Percentiles rank a stretch among this genome's conserved stretches.
Evolutionary conservation across 2,113 vertebrate species (phyloP).

Genomic region (Corydoras maculifer): DNA sequence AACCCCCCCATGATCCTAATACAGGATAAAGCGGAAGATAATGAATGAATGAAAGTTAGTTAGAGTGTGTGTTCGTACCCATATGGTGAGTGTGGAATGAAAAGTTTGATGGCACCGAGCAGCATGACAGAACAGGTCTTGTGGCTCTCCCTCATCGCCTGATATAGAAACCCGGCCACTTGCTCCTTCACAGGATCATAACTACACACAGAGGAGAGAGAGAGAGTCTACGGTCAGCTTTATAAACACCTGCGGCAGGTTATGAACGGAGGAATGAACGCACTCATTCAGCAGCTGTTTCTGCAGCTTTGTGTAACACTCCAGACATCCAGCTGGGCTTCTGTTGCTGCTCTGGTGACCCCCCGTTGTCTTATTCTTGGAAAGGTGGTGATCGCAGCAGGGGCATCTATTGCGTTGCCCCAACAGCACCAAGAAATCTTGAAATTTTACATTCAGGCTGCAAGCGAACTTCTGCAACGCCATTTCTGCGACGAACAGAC

Average conservation of each 20-base stretch:
- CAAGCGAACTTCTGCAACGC: slow-evolving; percentile 53
- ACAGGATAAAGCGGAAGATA: too few species aligned
- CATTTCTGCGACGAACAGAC: slow-evolving; percentile 46
- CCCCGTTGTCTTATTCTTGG: not conserved
- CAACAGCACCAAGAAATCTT: slow-evolving; percentile 49
- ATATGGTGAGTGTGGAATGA: slow-evolving; percentile 58
- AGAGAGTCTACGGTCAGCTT: not conserved
- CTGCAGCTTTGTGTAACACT: slow-evolving; percentile 28
- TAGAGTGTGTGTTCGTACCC: slow-evolving; percentile 45
- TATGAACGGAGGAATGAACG: not conserved
- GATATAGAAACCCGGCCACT: slow-evolving; percentile 62
- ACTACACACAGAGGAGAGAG: slow-evolving; percentile 42
- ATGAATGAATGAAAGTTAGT: too few species aligned
- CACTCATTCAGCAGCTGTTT: slow-evolving; percentile 46
- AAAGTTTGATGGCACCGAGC: slow-evolving; percentile 66
- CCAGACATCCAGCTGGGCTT: slow-evolving; percentile 32
- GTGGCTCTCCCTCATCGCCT: slow-evolving; percentile 57
- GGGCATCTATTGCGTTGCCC: fast-evolving
- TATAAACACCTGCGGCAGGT: too few species aligned
- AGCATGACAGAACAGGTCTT: slow-evolving; percentile 69
- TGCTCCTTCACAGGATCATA: slow-evolving; percentile 62
- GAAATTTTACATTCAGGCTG: slow-evolving; percentile 54
- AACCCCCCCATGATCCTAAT: too few species aligned
- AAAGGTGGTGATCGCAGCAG: slow-evolving; percentile 38
- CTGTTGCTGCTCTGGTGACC: not conserved